Base-by-base conservation (phyloP, 2,888 invertebrate genomes). In the Lepas anatifera region DNA sequence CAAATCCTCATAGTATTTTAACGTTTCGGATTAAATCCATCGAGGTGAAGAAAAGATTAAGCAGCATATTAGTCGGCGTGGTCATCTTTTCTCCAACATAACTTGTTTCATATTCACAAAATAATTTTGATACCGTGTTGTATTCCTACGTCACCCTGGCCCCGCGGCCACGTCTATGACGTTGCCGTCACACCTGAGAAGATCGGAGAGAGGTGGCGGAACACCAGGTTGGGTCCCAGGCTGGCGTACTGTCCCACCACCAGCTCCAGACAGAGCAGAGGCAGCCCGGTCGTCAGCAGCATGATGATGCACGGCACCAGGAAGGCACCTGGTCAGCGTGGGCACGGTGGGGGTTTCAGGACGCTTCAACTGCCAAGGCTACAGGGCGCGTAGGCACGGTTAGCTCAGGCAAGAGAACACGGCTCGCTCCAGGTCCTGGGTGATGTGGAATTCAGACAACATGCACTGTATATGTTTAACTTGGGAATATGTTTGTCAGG, bases 221-320 rank as follows among this genome's bases (percentile, higher is more conserved):
- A 64, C 25, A 64, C 37, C 13, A 25, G 22, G 39, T 3, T 37
- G n/a, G 64, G 64, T 3, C 64, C 64, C 0, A 39, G 39, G 25
- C 35, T 64, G 64, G 64, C 39, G 39, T 64, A 64, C 11, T 64
- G 64, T 4, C 64, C 64, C 8, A 64, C 22, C 2, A 39, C 39
- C 11, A 64, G 39, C 39, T 64, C 64, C n/a, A 64, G n/a, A 64
- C 64, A 64, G 25, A 64, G 39, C 39, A 64, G 64, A 1, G 64
- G 64, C 39, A 64, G 39, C 8, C 64, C 64, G 13, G 39, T 3
- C 25, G 22, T n/a, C 37, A 64, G 39, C 37, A 64, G 16, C 64
- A 39, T 64, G 11, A 64, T 3, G 1, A 35, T 3, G 64, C 39
- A 64, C 37, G 64, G 64, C n/a, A 64, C 39, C 64, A 64, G 39